Conservation (phyloP, 2,797 vertebrate genomes). For the Dallia pectoralis region DNA sequence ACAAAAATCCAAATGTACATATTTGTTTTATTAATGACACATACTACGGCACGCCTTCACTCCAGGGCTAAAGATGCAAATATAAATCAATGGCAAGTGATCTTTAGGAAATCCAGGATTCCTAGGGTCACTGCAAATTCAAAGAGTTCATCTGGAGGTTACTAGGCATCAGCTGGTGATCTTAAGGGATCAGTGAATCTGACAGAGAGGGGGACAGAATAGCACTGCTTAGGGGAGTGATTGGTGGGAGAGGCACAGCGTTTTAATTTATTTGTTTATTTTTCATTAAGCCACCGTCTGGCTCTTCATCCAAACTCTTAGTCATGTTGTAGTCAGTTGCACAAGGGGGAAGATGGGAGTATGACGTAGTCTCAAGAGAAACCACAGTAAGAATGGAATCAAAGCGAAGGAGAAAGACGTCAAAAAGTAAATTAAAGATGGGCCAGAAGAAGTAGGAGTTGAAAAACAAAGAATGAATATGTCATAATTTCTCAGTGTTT, state of each 20-base stretch:
- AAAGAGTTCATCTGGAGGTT: neutral
- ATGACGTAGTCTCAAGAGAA: neutral
- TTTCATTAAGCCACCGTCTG: conserved; percentile 23
- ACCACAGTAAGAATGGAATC: neutral
- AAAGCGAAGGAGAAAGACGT: neutral
- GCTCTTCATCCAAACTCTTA: conserved; percentile 6
- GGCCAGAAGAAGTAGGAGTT: neutral
- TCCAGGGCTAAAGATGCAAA: too few species aligned
- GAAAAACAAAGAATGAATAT: neutral
- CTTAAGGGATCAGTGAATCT: neutral
- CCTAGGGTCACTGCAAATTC: too few species aligned
- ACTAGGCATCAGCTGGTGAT: neutral
- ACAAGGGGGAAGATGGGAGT: neutral
- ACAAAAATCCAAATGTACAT: too few species aligned
- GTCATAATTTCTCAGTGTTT: neutral
- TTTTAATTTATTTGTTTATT: conserved; percentile 24
- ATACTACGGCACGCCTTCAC: too few species aligned
- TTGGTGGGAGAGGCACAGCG: neutral
- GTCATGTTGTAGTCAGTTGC: neutral
- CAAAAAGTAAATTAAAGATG: neutral
- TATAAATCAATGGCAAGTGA: too few species aligned
- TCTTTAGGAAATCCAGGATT: too few species aligned
- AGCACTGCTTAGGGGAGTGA: neutral
- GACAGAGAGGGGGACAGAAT: neutral
- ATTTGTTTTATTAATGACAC: too few species aligned